Conservation (phyloP, 1,140 invertebrate species). For the Drosophila hydei region DNA sequence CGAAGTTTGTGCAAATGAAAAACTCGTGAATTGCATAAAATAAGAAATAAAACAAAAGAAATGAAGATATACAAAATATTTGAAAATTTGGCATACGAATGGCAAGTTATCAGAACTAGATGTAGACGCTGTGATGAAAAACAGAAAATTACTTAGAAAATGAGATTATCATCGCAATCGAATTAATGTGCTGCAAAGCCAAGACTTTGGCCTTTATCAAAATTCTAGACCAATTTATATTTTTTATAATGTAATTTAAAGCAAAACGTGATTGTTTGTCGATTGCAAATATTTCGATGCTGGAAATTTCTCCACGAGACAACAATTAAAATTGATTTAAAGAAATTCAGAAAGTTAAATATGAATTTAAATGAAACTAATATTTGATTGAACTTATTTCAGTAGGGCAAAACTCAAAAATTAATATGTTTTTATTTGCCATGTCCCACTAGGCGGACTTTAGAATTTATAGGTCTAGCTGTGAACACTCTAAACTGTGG, state of each 20-base stretch:
- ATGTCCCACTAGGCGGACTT: too few relatives aligned
- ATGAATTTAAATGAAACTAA: too few relatives aligned
- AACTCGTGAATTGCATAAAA: constrained; percentile 19
- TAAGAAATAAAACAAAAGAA: constrained; percentile 27
- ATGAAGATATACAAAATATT: constrained; percentile 32
- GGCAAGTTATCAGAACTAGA: constrained; percentile 19
- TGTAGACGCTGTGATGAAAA: constrained; percentile 1
- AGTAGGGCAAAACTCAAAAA: too few relatives aligned
- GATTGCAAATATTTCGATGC: neutral
- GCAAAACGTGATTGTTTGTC: neutral
- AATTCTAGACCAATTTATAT: too few relatives aligned
- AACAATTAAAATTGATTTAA: too few relatives aligned
- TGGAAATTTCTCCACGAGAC: neutral
- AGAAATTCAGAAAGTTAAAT: too few relatives aligned
- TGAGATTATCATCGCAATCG: neutral
- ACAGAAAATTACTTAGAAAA: constrained; percentile 1
- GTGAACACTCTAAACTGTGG: too few relatives aligned
- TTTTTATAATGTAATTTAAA: neutral
- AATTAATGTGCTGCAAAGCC: too few relatives aligned
- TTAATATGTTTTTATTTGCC: too few relatives aligned
- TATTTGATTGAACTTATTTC: too few relatives aligned
- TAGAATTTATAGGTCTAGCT: too few relatives aligned
- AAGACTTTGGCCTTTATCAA: too few relatives aligned
- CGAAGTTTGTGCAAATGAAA: constrained; percentile 38
- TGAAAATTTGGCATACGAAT: constrained; percentile 2